Percentiles rank a stretch among this genome's conserved stretches.
Evolutionary conservation across 2,113 vertebrate genomes (phyloP).

Genomic region (Pollachius pollachius): DNA sequence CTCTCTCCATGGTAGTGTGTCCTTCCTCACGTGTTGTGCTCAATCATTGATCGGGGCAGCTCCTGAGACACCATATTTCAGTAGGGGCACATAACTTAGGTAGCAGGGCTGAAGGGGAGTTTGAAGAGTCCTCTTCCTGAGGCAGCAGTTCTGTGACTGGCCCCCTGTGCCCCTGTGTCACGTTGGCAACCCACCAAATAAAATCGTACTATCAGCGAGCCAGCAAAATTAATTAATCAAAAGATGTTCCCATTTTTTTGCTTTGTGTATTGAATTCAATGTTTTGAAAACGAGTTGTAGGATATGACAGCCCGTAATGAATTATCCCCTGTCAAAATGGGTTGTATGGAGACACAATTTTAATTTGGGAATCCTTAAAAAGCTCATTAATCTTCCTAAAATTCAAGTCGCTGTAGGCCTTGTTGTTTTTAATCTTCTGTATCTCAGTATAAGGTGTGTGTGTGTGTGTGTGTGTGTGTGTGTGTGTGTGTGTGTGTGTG

Average conservation of each 20-base stretch:
- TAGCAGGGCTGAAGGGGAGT: conserved; percentile 15
- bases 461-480: too few relatives aligned
- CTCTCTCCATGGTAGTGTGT: conserved; percentile 33
- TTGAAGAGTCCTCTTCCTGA: conserved; percentile 36
- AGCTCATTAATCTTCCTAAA: conserved; percentile 56
- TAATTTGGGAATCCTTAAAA: conserved; percentile 42
- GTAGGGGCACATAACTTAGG: conserved; percentile 40
- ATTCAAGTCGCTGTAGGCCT: conserved; percentile 27
- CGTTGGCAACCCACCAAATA: conserved; percentile 32
- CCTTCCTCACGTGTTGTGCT: not conserved
- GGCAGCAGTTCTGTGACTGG: conserved; percentile 38
- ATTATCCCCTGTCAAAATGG: conserved; percentile 48
- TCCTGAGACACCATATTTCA: conserved; percentile 34
- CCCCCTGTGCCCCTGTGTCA: conserved; percentile 36
- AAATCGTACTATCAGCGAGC: conserved; percentile 24
- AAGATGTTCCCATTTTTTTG: conserved; percentile 21
- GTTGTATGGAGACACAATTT: conserved; percentile 50
- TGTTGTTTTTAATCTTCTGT: conserved; percentile 23
- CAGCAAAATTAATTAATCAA: conserved; percentile 38
- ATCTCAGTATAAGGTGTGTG: conserved; percentile 7
- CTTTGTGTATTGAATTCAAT: conserved; percentile 34
- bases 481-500: too few relatives aligned
- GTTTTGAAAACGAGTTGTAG: conserved; percentile 35
- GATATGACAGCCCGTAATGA: conserved; percentile 43
- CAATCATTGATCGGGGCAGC: conserved; percentile 55